These are phyloP conservation scores for Tetramorium parvispinum DNA, from an alignment of 1,140 invertebrate genomes.

Conservation along the genomic window DNA sequence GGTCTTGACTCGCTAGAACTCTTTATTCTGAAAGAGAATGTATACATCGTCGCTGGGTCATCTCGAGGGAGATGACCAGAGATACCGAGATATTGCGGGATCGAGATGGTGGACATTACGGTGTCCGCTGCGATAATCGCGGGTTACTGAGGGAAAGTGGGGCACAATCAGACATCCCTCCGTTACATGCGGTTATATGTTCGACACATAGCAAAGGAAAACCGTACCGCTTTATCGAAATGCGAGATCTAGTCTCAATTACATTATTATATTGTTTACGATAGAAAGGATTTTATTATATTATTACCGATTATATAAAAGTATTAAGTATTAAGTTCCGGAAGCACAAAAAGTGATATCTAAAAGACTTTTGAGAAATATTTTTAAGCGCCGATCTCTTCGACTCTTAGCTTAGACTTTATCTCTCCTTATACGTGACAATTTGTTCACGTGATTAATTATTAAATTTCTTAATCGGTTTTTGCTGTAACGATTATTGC, in stretches of 20 bases:
- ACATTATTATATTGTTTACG: constrained; percentile 14
- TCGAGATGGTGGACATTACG: background rate
- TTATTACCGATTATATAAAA: constrained; percentile 1
- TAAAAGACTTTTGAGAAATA: background rate
- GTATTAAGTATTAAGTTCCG: background rate
- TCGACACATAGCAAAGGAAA: background rate
- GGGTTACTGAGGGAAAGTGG: constrained; percentile 40
- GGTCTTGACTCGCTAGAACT: background rate
- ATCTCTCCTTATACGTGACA: background rate
- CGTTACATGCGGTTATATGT: constrained; percentile 31
- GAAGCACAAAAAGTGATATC: background rate
- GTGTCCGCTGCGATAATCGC: constrained; percentile 45
- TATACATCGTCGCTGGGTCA: background rate
- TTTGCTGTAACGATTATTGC: background rate
- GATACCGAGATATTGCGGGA: background rate
- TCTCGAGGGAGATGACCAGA: constrained; percentile 27
- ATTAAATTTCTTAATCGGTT: constrained; percentile 8
- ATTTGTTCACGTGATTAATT: constrained; percentile 17
- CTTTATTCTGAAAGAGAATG: background rate
- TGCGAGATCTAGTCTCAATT: constrained; percentile 4
- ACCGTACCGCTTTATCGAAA: constrained; percentile 8
- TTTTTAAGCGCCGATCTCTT: background rate
- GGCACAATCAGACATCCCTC: constrained; percentile 45
- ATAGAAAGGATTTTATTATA: constrained; percentile 19
- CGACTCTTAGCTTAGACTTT: background rate